Evolutionary conservation across 2,888 invertebrate genomes (phyloP).

Genomic region (Piscicola geometra): DNA sequence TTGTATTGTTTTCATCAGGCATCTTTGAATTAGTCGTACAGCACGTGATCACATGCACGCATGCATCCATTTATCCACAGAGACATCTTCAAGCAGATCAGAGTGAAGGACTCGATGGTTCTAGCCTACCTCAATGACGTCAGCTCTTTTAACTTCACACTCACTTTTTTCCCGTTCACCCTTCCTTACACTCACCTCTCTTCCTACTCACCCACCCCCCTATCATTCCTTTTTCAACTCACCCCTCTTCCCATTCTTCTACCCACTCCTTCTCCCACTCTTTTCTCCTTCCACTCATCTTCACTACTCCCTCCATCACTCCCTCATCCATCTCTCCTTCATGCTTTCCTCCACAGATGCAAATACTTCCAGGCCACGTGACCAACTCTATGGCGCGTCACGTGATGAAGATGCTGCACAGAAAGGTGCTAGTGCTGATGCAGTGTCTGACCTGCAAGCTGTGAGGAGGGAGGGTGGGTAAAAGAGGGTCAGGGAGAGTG

Average conservation of each 20-base stretch:
- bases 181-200: too few relatives aligned
- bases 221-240: not conserved
- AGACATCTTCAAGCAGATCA: not conserved
- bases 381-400: not conserved
- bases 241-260: too few relatives aligned
- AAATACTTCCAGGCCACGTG: not conserved
- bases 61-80: not conserved
- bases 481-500: too few relatives aligned
- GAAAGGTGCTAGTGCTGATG: slow-evolving; percentile 2
- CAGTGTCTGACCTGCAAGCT: not conserved
- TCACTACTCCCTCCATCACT: too few relatives aligned
- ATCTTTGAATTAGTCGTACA: not conserved
- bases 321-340: too few relatives aligned
- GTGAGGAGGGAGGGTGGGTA: not conserved
- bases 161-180: not conserved
- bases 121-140: not conserved
- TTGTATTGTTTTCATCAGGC: too few relatives aligned
- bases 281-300: too few relatives aligned
- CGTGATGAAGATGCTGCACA: slow-evolving; percentile 10
- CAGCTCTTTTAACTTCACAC: not conserved
- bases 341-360: not conserved
- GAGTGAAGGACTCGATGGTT: not conserved
- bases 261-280: too few relatives aligned
- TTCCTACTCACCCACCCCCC: too few relatives aligned
- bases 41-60: too few relatives aligned